phyloP scores from a whole-genome alignment of 1,140 invertebrate genomes.

The Eriosoma lanigerum region DNA sequence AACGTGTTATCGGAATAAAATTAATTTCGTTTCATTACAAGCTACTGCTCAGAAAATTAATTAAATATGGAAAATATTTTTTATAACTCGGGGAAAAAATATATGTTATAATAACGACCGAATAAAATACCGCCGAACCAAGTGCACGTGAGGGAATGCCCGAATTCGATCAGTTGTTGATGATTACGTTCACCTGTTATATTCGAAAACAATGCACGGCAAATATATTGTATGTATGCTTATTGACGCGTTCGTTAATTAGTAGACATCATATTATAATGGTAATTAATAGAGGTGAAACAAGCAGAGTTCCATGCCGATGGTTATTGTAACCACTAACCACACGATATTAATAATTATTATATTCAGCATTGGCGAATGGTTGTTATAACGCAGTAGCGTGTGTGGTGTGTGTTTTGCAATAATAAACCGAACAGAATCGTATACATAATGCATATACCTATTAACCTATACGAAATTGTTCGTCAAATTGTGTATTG shows the following conservation, averaged over 20 bases:
- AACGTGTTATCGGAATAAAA: too few relatives aligned
- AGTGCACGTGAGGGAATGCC: not conserved
- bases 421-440: not conserved
- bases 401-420: not conserved
- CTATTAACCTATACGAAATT: too few relatives aligned
- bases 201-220: not conserved
- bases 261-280: not conserved
- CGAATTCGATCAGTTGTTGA: not conserved
- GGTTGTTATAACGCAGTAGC: not conserved
- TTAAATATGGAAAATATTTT: not conserved
- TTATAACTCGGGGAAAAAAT: not conserved
- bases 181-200: not conserved
- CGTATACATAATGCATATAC: not conserved
- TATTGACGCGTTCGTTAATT: conserved; percentile 12
- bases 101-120: too few relatives aligned
- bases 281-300: conserved; percentile 27
- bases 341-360: conserved; percentile 8
- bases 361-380: not conserved
- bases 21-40: too few relatives aligned
- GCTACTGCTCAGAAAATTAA: not conserved
- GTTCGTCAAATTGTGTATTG: too few relatives aligned
- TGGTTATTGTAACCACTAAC: conserved; percentile 10
- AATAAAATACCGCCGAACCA: not conserved
- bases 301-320: not conserved
- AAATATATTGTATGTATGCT: not conserved